Evolutionary conservation across 2,113 vertebrate genomes (phyloP), one percentile per base, ranked within the genome.

Genomic region (Neofelis nebulosa): DNA sequence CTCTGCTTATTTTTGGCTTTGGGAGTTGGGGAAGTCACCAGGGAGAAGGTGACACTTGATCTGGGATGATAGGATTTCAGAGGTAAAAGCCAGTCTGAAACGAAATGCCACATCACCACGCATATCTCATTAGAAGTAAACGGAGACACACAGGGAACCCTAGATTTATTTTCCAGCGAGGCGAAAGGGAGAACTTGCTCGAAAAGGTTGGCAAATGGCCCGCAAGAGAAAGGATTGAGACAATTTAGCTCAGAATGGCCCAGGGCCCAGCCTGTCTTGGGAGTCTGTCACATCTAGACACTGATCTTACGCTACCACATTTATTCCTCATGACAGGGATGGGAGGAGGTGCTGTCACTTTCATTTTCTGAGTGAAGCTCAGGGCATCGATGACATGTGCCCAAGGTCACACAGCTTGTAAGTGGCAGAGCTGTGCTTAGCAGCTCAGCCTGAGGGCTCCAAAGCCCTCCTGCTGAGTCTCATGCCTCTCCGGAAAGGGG

Each of bases 1-100:
- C 31, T 96, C 50, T 65, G 2, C 18, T 15, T 68, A n/a, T 31
- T n/a, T 85, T 66, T 63, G 90, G 80, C 65, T 91, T 76, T 82
- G 38, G 31, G 78, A 79, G 55, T 79, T 29, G n/a, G 84, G 23
- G 68, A 85, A 86, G 50, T 78, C 50, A 76, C 71, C 7, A 27
- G 50, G 71, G 94, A 86, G 73, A 52, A 79, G 45, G 6, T 12
- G 78, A 50, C 78, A 86, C 14, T 85, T 83, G 93, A 96, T 94
- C 91, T n/a, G 31, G 68, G 81, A 18, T 71, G 79, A 68, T 38
- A 89, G n/a, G 81, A 55, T 98, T 94, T 95, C 95, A 81, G 73
- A 76, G 36, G 57, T 16, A n/a, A 91, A 91, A 38, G 38, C 55
- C 21, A 61, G 48, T 8, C 29, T 69, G 80, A 81, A 91, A 86